Conservation (phyloP, 2,113 vertebrate species). For the Lasiurus borealis region DNA sequence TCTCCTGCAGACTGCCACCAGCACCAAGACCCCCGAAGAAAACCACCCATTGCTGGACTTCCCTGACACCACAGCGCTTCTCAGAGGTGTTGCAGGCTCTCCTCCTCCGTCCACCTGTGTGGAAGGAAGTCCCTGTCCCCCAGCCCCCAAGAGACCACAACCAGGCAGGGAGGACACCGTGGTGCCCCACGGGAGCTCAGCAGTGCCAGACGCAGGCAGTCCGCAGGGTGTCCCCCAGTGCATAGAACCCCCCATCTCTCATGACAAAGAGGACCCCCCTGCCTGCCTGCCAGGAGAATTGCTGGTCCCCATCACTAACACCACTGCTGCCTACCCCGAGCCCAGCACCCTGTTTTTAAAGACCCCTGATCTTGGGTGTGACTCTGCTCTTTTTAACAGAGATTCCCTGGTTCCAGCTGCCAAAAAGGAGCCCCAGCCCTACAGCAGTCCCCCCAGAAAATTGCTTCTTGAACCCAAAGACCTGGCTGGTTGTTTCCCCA, state of each 20-base stretch:
- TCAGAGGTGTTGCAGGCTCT: conserved; percentile 46
- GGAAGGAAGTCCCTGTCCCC: conserved; percentile 61
- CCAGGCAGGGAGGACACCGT: not conserved
- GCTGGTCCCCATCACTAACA: rapidly evolving
- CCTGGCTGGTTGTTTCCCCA: conserved; percentile 80
- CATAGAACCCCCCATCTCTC: conserved; percentile 72
- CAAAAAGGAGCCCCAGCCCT: conserved; percentile 75
- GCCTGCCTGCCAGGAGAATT: conserved; percentile 68
- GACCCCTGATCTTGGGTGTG: conserved; percentile 70
- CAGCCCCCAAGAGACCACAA: conserved; percentile 72
- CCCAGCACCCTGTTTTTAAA: conserved; percentile 72
- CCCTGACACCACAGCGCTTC: conserved; percentile 72
- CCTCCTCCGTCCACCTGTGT: conserved; percentile 64
- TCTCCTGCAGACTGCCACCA: conserved; percentile 70
- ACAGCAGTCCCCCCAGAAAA: conserved; percentile 70
- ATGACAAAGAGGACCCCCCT: conserved; percentile 47
- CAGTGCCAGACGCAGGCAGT: not conserved
- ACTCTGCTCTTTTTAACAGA: not conserved
- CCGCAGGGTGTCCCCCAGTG: not conserved
- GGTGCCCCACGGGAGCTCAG: not conserved
- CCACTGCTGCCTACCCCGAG: not conserved
- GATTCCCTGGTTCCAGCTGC: conserved; percentile 69
- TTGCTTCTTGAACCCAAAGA: conserved; percentile 85
- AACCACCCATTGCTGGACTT: conserved; percentile 81
- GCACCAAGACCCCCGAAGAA: conserved; percentile 82